phyloP scores from a whole-genome alignment of 2,888 invertebrate genomes.

The Leucoptera coffeella region DNA sequence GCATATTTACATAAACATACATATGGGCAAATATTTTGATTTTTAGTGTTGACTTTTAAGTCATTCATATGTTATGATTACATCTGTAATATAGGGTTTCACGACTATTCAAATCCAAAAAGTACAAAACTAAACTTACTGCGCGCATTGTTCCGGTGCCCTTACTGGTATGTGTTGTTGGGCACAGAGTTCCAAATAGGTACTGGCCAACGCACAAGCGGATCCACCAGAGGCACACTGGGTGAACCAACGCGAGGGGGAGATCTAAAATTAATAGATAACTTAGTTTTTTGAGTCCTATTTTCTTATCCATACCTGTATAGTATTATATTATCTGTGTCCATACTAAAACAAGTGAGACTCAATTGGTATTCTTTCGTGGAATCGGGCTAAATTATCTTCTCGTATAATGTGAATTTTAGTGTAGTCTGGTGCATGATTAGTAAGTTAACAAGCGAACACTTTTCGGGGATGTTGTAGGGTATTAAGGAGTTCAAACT shows the following conservation, averaged over 20 bases:
- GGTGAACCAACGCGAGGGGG: conserved; percentile 53
- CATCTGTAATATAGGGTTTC: background rate
- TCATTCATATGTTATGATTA: background rate
- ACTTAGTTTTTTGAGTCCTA: background rate
- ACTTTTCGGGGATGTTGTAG: too few relatives aligned
- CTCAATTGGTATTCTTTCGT: too few relatives aligned
- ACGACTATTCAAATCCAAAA: conserved; percentile 1
- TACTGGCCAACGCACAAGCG: conserved; percentile 72
- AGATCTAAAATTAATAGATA: conserved; percentile 27
- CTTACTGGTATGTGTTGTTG: conserved; percentile 69
- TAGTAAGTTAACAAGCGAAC: too few relatives aligned
- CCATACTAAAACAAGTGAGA: too few relatives aligned
- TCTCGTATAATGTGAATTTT: too few relatives aligned
- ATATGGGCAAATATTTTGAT: too few relatives aligned
- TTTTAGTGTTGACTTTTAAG: too few relatives aligned
- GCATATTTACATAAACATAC: too few relatives aligned
- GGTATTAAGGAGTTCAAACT: too few relatives aligned
- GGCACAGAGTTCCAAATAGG: conserved; percentile 75
- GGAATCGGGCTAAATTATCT: too few relatives aligned
- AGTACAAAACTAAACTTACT: conserved; percentile 40
- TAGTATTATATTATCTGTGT: too few relatives aligned
- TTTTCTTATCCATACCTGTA: background rate
- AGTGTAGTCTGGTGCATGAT: too few relatives aligned
- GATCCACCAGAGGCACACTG: conserved; percentile 57
- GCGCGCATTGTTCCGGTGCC: conserved; percentile 75